These are phyloP conservation scores for Homarus gammarus DNA, from an alignment of 2,888 invertebrate species.

Conservation along the genomic window DNA sequence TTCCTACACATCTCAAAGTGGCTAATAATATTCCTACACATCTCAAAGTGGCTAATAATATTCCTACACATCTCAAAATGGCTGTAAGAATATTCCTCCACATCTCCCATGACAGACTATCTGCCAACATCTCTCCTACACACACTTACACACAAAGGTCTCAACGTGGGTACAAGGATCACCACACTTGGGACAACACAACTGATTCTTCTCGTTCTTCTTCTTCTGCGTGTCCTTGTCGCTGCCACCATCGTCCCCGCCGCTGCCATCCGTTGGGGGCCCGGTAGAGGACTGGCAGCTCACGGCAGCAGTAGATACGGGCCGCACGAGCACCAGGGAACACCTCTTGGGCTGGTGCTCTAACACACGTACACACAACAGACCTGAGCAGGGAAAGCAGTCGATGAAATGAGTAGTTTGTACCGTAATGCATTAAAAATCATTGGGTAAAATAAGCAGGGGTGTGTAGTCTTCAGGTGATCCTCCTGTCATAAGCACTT, in stretches of 20 bases:
- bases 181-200: slow-evolving; percentile 97
- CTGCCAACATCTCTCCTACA: too few species aligned
- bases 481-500: too few species aligned
- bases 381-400: not conserved
- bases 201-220: slow-evolving; percentile 79
- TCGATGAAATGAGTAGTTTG: too few species aligned
- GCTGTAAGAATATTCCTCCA: too few species aligned
- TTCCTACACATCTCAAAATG: too few species aligned
- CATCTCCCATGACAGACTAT: too few species aligned
- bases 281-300: slow-evolving; percentile 53
- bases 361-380: slow-evolving; percentile 15
- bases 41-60: too few species aligned
- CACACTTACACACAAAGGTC: slow-evolving; percentile 91
- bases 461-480: too few species aligned
- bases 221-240: slow-evolving; percentile 65
- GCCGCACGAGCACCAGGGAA: slow-evolving; percentile 27
- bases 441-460: too few species aligned
- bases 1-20: too few species aligned
- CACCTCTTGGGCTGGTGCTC: not conserved
- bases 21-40: too few species aligned
- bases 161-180: slow-evolving; percentile 98
- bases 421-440: too few species aligned
- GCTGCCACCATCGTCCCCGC: slow-evolving; percentile 64
- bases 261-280: slow-evolving; percentile 73
- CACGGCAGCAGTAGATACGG: not conserved